These are phyloP conservation scores for Sebastes jordani DNA, from an alignment of 2,797 vertebrate genomes.

Conservation along the genomic window DNA sequence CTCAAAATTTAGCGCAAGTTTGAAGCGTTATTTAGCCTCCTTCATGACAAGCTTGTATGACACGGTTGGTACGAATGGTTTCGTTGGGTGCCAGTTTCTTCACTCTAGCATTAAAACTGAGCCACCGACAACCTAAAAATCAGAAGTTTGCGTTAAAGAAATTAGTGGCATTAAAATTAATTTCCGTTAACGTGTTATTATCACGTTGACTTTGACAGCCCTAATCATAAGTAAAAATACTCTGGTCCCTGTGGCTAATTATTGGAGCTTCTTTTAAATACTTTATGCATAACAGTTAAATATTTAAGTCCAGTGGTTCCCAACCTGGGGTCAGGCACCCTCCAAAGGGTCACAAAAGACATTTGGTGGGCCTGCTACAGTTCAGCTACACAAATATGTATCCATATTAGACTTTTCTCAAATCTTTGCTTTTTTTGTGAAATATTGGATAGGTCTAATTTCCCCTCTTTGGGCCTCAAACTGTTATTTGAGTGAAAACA, in stretches of 20 bases:
- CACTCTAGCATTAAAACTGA: too few species aligned
- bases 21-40: too few species aligned
- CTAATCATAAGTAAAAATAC: neutral
- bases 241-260: neutral
- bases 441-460: neutral
- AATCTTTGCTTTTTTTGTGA: neutral
- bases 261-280: neutral
- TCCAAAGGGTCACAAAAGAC: neutral
- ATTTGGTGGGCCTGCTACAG: neutral
- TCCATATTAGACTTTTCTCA: neutral
- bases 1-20: too few species aligned
- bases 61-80: too few species aligned
- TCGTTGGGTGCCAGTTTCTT: too few species aligned
- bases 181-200: too few species aligned
- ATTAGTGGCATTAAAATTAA: too few species aligned
- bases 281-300: neutral
- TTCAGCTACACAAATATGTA: neutral
- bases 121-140: fast-evolving
- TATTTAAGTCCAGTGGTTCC: neutral
- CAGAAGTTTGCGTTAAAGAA: too few species aligned
- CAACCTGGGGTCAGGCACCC: neutral
- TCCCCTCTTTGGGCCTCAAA: neutral
- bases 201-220: too few species aligned
- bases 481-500: neutral
- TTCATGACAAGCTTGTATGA: too few species aligned